Conservation (phyloP, 2,888 invertebrate genomes). For the Cosmopolites sordidus region DNA sequence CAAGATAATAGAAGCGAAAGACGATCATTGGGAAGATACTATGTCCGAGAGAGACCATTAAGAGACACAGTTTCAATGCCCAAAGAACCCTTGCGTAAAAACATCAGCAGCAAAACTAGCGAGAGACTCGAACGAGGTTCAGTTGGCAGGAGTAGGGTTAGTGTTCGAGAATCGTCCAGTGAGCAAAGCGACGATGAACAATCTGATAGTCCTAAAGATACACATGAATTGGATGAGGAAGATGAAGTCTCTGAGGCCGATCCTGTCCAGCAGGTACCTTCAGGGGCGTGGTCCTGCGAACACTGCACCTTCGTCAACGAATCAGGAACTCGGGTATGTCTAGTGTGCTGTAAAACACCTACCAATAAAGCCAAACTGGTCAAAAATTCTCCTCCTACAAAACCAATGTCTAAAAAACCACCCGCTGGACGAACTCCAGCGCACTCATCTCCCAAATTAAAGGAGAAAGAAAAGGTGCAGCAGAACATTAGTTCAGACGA, state of each 20-base stretch:
- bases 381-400: conserved; percentile 12
- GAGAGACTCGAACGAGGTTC: conserved; percentile 38
- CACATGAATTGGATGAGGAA: conserved; percentile 35
- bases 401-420: conserved; percentile 18
- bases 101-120: conserved; percentile 23
- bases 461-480: conserved; percentile 17
- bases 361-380: conserved; percentile 39
- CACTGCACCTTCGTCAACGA: conserved; percentile 88
- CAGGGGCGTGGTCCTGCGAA: conserved; percentile 76
- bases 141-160: conserved; percentile 34
- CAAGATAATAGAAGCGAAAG: conserved; percentile 34
- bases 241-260: conserved; percentile 40
- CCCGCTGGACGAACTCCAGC: conserved; percentile 15
- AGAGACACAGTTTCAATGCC: conserved; percentile 41
- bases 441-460: conserved; percentile 2
- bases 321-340: conserved; percentile 72
- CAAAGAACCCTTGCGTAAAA: conserved; percentile 37
- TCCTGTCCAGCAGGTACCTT: conserved; percentile 46
- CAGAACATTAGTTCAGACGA: conserved; percentile 39
- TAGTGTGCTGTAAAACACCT: conserved; percentile 82
- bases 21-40: conserved; percentile 37
- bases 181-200: conserved; percentile 40
- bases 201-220: conserved; percentile 36
- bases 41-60: conserved; percentile 32
- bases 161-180: conserved; percentile 37